Base-by-base conservation (phyloP, 2,888 invertebrate species). In the Drosophila subsilvestris region DNA sequence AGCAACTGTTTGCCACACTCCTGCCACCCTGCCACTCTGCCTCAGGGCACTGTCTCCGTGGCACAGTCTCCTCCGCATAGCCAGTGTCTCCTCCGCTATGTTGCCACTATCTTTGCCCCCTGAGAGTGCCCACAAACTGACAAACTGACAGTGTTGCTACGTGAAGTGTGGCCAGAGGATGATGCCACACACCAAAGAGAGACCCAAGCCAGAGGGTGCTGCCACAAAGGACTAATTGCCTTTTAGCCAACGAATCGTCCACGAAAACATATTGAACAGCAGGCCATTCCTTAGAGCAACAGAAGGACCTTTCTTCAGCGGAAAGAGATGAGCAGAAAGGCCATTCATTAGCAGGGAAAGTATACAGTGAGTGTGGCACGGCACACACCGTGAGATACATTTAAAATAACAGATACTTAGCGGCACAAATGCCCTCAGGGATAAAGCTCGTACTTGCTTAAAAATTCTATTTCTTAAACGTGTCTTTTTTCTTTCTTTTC, bases 241-340 rank as follows among this genome's bases (percentile, higher is more conserved):
- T 75, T 79, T 86, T 88, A 86, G 89, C 87, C 81, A 87, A 89
- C 89, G 87, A 84, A 86, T 86, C 89, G 87, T 88, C 87, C 87
- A 81, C 79, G 87, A 88, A 85, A 87, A 85, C 87, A 85, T 87
- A 84, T 89, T 87, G 88, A 89, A 81, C 84, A 51, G 45, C 51
- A 56, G 63, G 58, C 69, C 58, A 85, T 85, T 88, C 84, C 80
- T 86, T 88, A 84, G 80, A 53, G 71, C 65, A 73, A 65, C 71
- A 56, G 58, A n/a, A n/a, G 17, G 42, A 22, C 12, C 18, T 12
- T 43, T 37, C 55, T 20, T 20, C 56, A 12, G 25, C 27, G 17
- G 20, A 14, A 44, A 14, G 27, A 29, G 44, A 29, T 43, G 12
- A 42, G 17, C 45, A 18, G 45, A 22, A n/a, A 14, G 22, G n/a